phyloP scores from a whole-genome alignment of 2,113 vertebrate species.

The Lophius piscatorius region DNA sequence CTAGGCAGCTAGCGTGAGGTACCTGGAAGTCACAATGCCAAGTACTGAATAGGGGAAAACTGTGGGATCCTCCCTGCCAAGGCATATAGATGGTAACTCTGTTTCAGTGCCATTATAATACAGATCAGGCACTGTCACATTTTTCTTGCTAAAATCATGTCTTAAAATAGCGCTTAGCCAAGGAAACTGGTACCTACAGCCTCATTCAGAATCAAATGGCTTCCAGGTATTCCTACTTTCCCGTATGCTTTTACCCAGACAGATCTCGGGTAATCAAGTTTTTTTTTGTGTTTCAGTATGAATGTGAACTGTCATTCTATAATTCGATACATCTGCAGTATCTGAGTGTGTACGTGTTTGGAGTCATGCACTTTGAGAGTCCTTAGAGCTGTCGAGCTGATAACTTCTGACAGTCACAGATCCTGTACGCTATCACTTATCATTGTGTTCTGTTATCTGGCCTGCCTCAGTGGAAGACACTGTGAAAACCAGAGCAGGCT shows the following conservation, averaged over 20 bases:
- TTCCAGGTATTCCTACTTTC: conserved; percentile 70
- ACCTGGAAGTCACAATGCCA: conserved; percentile 74
- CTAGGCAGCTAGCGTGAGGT: conserved; percentile 76
- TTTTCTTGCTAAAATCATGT: conserved; percentile 67
- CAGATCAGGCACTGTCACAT: conserved; percentile 48
- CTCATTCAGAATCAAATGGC: conserved; percentile 65
- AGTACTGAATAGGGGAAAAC: conserved; percentile 63
- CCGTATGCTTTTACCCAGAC: conserved; percentile 49
- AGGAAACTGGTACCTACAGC: conserved; percentile 68
- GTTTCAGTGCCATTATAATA: conserved; percentile 54
- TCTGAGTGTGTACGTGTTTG: conserved; percentile 29
- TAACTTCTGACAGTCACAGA: conserved; percentile 39
- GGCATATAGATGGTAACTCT: conserved; percentile 57
- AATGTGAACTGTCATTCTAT: conserved; percentile 60
- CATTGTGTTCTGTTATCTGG: conserved; percentile 61
- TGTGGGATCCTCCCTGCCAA: conserved; percentile 62
- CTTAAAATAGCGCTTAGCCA: conserved; percentile 69
- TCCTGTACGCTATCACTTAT: conserved; percentile 66
- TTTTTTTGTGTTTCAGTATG: conserved; percentile 58
- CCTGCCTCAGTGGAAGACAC: conserved; percentile 69
- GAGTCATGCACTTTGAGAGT: conserved; percentile 32
- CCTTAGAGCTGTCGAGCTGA: conserved; percentile 31
- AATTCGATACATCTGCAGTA: conserved; percentile 45
- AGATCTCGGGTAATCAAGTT: conserved; percentile 45
- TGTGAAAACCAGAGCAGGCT: conserved; percentile 72